Conservation (phyloP, 2,113 vertebrate genomes). For the Austrofundulus limnaeus region DNA sequence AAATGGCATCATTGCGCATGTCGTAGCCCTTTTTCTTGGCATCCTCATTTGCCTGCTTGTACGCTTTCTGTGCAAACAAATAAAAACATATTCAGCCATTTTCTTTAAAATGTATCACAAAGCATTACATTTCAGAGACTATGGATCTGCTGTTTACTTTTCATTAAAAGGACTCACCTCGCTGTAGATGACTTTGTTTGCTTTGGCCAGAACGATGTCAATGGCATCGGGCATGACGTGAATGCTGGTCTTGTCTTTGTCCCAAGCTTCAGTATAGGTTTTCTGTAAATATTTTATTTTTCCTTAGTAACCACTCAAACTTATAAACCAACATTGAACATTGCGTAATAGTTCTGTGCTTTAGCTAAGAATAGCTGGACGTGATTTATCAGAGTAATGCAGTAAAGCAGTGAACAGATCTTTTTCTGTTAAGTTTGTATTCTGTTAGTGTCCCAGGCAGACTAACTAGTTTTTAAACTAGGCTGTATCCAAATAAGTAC, state of each 20-base stretch:
- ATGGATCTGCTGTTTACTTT: not conserved
- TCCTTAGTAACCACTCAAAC: not conserved
- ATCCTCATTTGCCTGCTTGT: constrained; percentile 87
- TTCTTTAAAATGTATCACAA: not conserved
- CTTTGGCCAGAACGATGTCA: constrained; percentile 84
- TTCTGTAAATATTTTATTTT: constrained; percentile 48
- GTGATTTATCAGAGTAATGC: not conserved
- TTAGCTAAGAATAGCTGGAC: not conserved
- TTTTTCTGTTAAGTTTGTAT: not conserved
- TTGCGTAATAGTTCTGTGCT: not conserved
- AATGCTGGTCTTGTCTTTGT: constrained; percentile 83
- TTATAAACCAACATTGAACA: not conserved
- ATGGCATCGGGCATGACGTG: constrained; percentile 91
- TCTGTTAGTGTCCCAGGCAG: not conserved
- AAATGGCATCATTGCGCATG: constrained; percentile 84
- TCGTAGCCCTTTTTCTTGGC: constrained; percentile 88
- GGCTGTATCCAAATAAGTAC: too few relatives aligned
- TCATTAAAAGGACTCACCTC: constrained; percentile 22
- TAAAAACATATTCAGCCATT: not conserved
- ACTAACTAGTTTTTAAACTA: not conserved
- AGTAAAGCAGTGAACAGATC: not conserved
- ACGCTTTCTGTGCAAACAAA: constrained; percentile 82
- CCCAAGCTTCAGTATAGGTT: constrained; percentile 84
- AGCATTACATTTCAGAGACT: not conserved
- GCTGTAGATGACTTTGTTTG: constrained; percentile 88